Percentiles rank a stretch among this genome's conserved stretches.
phyloP scores from a whole-genome alignment of 2,888 invertebrate species.

The Sarcophaga caerulescens region DNA sequence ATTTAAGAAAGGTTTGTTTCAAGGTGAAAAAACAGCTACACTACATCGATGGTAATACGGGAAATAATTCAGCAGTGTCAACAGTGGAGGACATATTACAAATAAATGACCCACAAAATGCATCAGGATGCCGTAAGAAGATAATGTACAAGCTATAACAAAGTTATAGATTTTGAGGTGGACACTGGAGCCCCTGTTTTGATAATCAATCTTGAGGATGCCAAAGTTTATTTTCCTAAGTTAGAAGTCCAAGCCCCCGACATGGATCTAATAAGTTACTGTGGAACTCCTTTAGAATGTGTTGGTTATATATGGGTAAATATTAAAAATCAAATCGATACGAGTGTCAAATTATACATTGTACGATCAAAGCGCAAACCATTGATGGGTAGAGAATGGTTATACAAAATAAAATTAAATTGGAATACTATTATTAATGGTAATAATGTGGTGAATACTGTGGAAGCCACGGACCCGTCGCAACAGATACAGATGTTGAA shows the following conservation, averaged over 20 bases:
- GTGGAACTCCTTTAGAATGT: constrained; percentile 16
- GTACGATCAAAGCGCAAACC: constrained; percentile 54
- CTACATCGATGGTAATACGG: background rate
- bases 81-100: constrained; percentile 12
- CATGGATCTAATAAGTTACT: constrained; percentile 13
- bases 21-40: constrained; percentile 17
- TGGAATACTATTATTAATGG: constrained; percentile 26
- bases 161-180: constrained; percentile 41
- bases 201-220: constrained; percentile 38
- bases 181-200: constrained; percentile 45
- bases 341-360: constrained; percentile 52
- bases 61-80: background rate
- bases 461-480: background rate
- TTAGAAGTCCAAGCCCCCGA: constrained; percentile 13
- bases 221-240: constrained; percentile 25
- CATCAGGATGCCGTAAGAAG: background rate
- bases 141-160: constrained; percentile 28
- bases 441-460: constrained; percentile 12
- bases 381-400: constrained; percentile 54
- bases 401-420: constrained; percentile 47
- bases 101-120: constrained; percentile 12
- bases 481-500: constrained; percentile 2
- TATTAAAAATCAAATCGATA: constrained; percentile 11
- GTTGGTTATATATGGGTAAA: constrained; percentile 48
- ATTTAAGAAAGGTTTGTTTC: background rate